Conservation (phyloP, 1,140 invertebrate species). For the Conus ventricosus region DNA sequence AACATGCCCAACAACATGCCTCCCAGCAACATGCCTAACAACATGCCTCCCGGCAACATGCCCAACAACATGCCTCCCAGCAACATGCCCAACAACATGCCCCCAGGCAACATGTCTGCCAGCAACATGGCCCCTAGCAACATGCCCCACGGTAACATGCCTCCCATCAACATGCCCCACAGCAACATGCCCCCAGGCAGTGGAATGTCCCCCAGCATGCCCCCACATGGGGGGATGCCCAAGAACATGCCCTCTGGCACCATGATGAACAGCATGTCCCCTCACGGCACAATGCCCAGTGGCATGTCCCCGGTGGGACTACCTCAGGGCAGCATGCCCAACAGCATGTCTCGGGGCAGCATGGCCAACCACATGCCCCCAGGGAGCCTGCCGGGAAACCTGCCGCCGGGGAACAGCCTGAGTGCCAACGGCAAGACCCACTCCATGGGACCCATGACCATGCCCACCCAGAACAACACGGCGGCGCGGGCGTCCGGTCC, state of each 20-base stretch:
- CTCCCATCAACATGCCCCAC: background rate
- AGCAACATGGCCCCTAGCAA: background rate
- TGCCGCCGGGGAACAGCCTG: conserved; percentile 19
- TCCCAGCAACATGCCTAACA: conserved; percentile 23
- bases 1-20: conserved; percentile 24
- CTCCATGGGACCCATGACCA: conserved; percentile 44
- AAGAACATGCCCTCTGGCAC: conserved; percentile 18
- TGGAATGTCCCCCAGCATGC: conserved; percentile 33
- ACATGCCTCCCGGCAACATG: conserved; percentile 31
- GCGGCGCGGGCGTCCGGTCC: conserved; percentile 83
- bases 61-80: conserved; percentile 23
- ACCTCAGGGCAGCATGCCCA: conserved; percentile 26
- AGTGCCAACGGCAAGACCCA: conserved; percentile 32
- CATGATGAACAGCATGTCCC: conserved; percentile 34
- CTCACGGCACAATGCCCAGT: conserved; percentile 24
- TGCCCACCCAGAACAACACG: conserved; percentile 68
- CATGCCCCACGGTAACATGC: conserved; percentile 40
- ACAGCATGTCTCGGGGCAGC: conserved; percentile 36
- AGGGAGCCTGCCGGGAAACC: conserved; percentile 28
- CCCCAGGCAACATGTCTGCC: conserved; percentile 14
- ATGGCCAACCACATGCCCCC: conserved; percentile 39
- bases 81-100: conserved; percentile 36
- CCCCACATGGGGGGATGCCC: conserved; percentile 27
- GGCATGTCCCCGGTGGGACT: conserved; percentile 27
- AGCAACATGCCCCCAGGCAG: conserved; percentile 23